Conservation (phyloP, 1,140 invertebrate genomes). For the Drosophila ironensis region DNA sequence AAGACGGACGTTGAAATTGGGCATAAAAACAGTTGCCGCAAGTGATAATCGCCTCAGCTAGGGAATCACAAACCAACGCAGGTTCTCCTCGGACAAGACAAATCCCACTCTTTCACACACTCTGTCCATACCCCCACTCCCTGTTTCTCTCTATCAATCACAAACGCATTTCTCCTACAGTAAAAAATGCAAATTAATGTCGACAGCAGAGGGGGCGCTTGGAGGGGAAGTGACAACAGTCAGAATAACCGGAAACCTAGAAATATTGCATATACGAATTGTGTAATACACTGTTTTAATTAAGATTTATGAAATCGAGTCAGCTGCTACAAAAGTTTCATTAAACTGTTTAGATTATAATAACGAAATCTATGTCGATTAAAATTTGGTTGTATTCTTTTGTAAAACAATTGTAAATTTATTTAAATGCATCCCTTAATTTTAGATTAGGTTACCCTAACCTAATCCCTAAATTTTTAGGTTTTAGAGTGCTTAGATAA, state of each 20-base stretch:
- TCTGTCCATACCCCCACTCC: background rate
- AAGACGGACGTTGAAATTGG: conserved; percentile 77
- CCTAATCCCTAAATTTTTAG: too few species aligned
- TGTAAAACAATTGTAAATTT: too few species aligned
- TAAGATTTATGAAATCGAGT: too few species aligned
- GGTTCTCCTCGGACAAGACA: conserved; percentile 23
- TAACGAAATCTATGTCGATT: too few species aligned
- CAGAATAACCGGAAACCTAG: conserved; percentile 26
- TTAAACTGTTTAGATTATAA: too few species aligned
- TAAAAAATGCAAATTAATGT: conserved; percentile 74
- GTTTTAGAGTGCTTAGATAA: too few species aligned
- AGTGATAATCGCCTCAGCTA: conserved; percentile 66
- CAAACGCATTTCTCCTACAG: conserved; percentile 68
- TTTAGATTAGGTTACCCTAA: too few species aligned
- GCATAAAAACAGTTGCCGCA: conserved; percentile 72
- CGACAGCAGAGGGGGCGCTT: background rate
- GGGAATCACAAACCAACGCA: conserved; percentile 33
- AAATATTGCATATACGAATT: too few species aligned
- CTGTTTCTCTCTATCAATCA: conserved; percentile 51
- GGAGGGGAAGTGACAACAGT: conserved; percentile 28
- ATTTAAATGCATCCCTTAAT: too few species aligned
- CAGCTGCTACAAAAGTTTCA: too few species aligned
- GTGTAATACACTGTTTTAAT: background rate
- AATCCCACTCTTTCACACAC: conserved; percentile 3
- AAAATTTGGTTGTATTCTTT: too few species aligned